These are phyloP conservation scores for Sterrhoptilus dennistouni DNA, from an alignment of 2,113 vertebrate genomes.

Conservation along the genomic window DNA sequence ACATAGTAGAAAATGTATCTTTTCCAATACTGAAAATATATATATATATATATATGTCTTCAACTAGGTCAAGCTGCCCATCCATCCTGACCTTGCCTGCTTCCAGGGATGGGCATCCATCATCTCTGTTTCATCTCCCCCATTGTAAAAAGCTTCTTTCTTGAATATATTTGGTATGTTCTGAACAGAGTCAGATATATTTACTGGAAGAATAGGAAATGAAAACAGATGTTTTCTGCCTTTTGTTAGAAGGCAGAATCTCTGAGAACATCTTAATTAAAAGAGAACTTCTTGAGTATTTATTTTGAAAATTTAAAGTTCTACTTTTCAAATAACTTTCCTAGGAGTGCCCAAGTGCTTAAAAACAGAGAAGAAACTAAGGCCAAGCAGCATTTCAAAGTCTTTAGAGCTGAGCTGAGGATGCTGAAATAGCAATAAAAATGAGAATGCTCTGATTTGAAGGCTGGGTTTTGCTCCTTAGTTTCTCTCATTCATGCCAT, in stretches of 20 bases:
- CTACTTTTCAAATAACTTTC: background rate
- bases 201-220: background rate
- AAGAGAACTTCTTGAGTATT: background rate
- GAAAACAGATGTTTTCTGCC: background rate
- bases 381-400: background rate
- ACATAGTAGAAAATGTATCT: background rate
- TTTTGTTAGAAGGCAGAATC: background rate
- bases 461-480: background rate
- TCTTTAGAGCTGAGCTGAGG: background rate
- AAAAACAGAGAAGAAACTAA: background rate
- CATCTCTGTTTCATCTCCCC: background rate
- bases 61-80: background rate
- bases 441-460: background rate
- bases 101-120: background rate
- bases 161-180: background rate
- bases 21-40: background rate
- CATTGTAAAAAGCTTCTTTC: background rate
- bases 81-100: too few relatives aligned
- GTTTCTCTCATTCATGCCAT: background rate
- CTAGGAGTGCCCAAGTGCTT: background rate
- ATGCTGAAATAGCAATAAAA: background rate
- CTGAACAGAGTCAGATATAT: background rate
- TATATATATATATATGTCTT: background rate
- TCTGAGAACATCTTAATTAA: background rate
- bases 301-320: background rate